phyloP scores from a whole-genome alignment of 2,113 vertebrate genomes.

The Hippocampus mohnikei region DNA sequence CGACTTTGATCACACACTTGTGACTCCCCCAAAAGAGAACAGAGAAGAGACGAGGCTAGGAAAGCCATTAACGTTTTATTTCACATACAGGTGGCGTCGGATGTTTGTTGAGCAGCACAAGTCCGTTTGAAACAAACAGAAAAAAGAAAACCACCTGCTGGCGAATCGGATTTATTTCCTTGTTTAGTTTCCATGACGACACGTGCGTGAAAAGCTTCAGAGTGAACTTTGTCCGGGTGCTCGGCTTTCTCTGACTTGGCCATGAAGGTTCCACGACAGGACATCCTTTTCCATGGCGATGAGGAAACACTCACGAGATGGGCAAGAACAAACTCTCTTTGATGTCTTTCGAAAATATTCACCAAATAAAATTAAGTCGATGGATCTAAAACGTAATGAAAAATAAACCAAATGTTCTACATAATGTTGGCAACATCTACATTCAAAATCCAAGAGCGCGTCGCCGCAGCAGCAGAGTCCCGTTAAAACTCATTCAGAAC shows the following conservation, averaged over 20 bases:
- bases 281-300: conserved; percentile 22
- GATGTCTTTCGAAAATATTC: conserved; percentile 43
- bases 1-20: neutral
- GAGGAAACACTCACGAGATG: conserved; percentile 38
- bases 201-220: conserved; percentile 46
- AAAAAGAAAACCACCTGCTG: conserved; percentile 43
- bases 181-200: conserved; percentile 41
- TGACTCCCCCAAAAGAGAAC: neutral
- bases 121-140: conserved; percentile 64
- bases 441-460: conserved; percentile 71
- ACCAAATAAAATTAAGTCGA: conserved; percentile 48
- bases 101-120: conserved; percentile 66
- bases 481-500: too few relatives aligned
- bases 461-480: conserved; percentile 66
- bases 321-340: conserved; percentile 40
- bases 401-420: conserved; percentile 71
- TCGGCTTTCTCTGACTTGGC: conserved; percentile 30
- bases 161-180: conserved; percentile 33
- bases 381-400: conserved; percentile 68
- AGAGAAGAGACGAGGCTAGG: conserved; percentile 51
- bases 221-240: neutral
- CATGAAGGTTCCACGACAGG: conserved; percentile 42
- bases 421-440: conserved; percentile 74
- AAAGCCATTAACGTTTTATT: conserved; percentile 79
- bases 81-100: conserved; percentile 74